Conservation (phyloP, 1,140 invertebrate species). For the Formica exsecta region DNA sequence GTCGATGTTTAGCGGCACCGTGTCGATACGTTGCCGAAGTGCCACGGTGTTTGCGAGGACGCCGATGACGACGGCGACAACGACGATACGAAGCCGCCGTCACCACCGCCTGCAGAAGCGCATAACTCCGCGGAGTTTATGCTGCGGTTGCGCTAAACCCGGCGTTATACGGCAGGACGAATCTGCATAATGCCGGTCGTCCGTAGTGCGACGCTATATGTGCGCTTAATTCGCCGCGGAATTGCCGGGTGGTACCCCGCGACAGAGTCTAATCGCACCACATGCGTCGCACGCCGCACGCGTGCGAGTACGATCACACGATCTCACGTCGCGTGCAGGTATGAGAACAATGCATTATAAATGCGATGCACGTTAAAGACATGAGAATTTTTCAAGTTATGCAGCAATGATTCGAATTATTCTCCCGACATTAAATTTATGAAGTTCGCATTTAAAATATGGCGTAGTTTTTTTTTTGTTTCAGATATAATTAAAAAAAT, state of each 20-base stretch:
- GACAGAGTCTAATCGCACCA: background rate
- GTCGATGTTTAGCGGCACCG: background rate
- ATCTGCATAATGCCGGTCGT: slow-evolving; percentile 75
- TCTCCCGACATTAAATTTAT: background rate
- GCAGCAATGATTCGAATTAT: background rate
- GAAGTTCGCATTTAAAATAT: background rate
- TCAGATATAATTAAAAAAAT: background rate
- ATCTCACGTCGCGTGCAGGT: slow-evolving; percentile 23
- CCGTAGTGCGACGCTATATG: slow-evolving; percentile 13
- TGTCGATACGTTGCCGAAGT: slow-evolving; percentile 51
- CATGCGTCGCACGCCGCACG: slow-evolving; percentile 39
- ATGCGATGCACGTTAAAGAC: background rate
- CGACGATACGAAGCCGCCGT: slow-evolving; percentile 12
- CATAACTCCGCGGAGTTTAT: slow-evolving; percentile 68
- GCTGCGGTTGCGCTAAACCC: slow-evolving; percentile 70
- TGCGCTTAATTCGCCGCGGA: slow-evolving; percentile 56
- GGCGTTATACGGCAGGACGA: slow-evolving; percentile 69
- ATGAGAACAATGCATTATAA: slow-evolving; percentile 29
- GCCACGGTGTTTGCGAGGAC: slow-evolving; percentile 25
- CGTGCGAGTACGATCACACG: background rate
- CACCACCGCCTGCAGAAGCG: slow-evolving; percentile 15
- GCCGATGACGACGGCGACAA: background rate
- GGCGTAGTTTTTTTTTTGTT: background rate
- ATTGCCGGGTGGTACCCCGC: slow-evolving; percentile 27
- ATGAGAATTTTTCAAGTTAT: background rate